phyloP scores from a whole-genome alignment of 2,113 vertebrate genomes.

The Microcebus ravelobensis region DNA sequence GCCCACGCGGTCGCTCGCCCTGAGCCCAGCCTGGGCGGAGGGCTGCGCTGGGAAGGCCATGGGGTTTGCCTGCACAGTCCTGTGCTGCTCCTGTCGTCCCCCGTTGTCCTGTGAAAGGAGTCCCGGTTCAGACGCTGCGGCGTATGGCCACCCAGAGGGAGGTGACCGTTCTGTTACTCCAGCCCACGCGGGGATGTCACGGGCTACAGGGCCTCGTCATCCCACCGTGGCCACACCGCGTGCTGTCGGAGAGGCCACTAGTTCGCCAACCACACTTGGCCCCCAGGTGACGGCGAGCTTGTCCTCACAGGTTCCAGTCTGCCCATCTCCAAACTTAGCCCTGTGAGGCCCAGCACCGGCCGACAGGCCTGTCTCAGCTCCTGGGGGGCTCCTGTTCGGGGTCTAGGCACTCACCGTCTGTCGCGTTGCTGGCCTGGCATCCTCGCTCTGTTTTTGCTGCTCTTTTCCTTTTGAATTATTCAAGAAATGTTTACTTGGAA shows the following conservation, averaged over 20 bases:
- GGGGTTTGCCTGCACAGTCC: neutral
- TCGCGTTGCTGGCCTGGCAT: neutral
- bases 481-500: slow-evolving; percentile 50
- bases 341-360: accelerated
- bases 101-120: neutral
- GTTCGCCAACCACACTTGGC: too few species aligned
- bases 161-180: neutral
- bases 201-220: neutral
- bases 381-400: neutral
- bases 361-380: accelerated
- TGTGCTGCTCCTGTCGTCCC: neutral
- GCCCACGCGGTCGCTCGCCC: accelerated
- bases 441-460: neutral
- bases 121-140: neutral
- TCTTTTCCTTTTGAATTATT: slow-evolving; percentile 3
- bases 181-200: accelerated
- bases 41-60: neutral
- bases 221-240: accelerated
- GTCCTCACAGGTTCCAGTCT: neutral
- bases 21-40: neutral
- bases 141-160: neutral
- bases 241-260: neutral
- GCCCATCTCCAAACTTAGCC: neutral
- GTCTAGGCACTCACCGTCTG: neutral
- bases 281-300: neutral